Evolutionary conservation across 2,888 invertebrate genomes (phyloP).

Genomic region (Ceriagrion tenellum): DNA sequence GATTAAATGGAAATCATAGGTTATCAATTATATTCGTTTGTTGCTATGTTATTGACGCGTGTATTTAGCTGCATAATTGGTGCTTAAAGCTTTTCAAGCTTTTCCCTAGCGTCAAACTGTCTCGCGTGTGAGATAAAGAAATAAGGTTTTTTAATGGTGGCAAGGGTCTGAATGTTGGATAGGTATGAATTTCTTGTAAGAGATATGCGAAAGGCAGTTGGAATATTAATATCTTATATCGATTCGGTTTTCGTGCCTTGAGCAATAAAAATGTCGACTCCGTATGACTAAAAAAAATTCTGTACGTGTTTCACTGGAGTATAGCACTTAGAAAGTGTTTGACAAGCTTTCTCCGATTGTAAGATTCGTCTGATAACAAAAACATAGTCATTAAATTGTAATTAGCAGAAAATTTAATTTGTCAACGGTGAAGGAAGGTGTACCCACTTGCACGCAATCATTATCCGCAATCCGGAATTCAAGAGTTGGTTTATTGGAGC

Average conservation of each 20-base stretch:
- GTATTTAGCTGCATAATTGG: neutral
- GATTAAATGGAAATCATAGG: too few species aligned
- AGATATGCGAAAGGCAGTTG: neutral
- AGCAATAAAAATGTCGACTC: neutral
- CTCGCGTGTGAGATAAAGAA: neutral
- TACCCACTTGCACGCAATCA: too few species aligned
- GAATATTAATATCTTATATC: neutral
- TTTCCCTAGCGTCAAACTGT: neutral
- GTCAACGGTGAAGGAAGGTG: too few species aligned
- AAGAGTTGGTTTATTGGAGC: too few species aligned
- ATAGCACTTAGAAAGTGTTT: too few species aligned
- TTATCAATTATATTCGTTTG: neutral
- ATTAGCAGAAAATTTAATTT: too few species aligned
- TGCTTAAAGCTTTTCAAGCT: neutral
- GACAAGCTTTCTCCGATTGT: too few species aligned
- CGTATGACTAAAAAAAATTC: too few species aligned
- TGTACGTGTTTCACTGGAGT: too few species aligned
- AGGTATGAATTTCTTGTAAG: neutral
- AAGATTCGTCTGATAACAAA: too few species aligned
- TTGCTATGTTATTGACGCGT: neutral
- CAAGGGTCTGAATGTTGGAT: neutral
- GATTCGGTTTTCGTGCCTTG: neutral
- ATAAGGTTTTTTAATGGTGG: neutral
- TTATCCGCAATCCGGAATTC: too few species aligned
- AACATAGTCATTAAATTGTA: too few species aligned